phyloP scores from a whole-genome alignment of 2,797 vertebrate genomes.

The Babyrousa celebensis region DNA sequence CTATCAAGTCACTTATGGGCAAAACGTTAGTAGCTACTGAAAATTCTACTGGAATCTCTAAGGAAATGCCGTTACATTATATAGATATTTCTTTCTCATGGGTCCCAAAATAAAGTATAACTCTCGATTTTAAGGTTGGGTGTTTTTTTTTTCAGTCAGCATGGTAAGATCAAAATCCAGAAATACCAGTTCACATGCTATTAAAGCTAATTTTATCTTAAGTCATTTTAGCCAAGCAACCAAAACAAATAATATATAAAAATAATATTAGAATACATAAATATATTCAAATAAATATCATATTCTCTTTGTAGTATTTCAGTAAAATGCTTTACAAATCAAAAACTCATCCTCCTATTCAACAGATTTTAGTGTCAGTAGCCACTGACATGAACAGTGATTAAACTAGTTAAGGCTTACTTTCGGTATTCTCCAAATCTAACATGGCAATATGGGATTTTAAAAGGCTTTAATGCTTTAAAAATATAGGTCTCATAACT shows the following conservation, averaged over 20 bases:
- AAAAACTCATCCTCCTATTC: neutral
- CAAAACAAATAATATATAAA: neutral
- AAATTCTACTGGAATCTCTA: conserved; percentile 32
- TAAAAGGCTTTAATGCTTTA: neutral
- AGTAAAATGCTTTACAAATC: neutral
- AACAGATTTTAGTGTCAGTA: conserved; percentile 16
- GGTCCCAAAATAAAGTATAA: neutral
- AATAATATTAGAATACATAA: neutral
- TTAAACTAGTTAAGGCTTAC: neutral
- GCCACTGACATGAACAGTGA: neutral
- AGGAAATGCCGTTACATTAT: neutral
- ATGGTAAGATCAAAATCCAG: neutral
- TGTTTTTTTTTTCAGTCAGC: neutral
- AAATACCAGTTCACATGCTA: neutral
- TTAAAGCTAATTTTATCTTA: neutral
- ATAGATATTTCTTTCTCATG: neutral
- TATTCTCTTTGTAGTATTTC: neutral
- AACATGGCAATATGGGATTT: neutral
- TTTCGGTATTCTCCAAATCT: neutral
- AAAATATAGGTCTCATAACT: neutral
- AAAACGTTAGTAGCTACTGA: neutral
- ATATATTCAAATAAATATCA: neutral
- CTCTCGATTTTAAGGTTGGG: neutral
- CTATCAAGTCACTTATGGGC: neutral
- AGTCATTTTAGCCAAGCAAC: neutral